Evolutionary conservation across 2,113 vertebrate genomes (phyloP).

Genomic region (Phaethornis superciliosus): DNA sequence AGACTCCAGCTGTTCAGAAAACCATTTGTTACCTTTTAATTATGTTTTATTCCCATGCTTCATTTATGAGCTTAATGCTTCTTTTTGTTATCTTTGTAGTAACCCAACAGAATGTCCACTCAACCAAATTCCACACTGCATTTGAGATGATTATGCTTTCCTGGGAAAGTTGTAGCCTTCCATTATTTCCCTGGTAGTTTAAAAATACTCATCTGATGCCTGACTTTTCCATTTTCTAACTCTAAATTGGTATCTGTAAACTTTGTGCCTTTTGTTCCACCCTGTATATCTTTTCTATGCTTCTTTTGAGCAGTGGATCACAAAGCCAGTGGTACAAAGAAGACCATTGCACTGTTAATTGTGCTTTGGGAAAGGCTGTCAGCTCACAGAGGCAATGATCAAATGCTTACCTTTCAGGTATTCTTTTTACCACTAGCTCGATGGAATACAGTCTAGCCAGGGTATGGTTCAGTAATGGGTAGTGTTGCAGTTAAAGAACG

Average conservation of each 20-base stretch:
- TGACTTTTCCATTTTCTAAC: background rate
- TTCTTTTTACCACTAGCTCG: background rate
- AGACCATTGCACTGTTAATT: background rate
- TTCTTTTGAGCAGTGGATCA: background rate
- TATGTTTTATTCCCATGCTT: background rate
- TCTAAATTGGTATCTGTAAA: background rate
- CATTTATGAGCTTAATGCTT: background rate
- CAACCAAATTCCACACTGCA: background rate
- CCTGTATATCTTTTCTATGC: background rate
- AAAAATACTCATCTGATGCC: constrained; percentile 20
- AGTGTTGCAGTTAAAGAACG: background rate
- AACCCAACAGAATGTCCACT: background rate
- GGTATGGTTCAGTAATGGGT: background rate
- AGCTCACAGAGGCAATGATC: background rate
- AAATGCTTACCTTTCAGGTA: background rate
- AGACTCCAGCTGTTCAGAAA: background rate
- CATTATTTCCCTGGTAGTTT: background rate
- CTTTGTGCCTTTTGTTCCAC: background rate
- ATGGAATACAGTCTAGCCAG: background rate
- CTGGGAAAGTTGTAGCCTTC: background rate
- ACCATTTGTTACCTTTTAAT: background rate
- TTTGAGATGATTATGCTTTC: background rate
- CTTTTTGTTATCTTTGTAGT: background rate
- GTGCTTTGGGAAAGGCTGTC: background rate
- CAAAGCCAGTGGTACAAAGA: background rate